Percentiles rank a stretch among this genome's conserved stretches.
Conservation (phyloP, 2,113 vertebrate species). For the Psittacula cyanocephala region DNA sequence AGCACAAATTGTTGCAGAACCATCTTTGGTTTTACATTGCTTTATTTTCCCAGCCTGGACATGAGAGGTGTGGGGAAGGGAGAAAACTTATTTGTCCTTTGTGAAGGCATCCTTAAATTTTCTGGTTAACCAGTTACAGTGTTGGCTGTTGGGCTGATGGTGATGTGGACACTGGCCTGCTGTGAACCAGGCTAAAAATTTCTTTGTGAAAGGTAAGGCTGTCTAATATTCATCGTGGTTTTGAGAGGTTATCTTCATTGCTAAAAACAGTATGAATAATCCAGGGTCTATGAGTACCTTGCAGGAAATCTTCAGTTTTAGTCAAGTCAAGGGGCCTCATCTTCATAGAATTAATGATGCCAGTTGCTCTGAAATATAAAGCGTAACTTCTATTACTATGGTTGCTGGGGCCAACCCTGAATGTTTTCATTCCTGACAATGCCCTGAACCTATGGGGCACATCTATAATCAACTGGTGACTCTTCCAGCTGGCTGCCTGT, state of each 20-base stretch:
- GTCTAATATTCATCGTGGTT: neutral
- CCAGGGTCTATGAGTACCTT: neutral
- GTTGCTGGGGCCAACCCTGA: neutral
- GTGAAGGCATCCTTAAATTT: neutral
- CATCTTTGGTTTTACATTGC: neutral
- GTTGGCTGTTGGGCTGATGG: neutral
- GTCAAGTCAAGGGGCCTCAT: neutral
- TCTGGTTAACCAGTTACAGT: neutral
- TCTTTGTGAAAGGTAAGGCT: neutral
- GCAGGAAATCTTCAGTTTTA: neutral
- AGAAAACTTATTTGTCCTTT: neutral
- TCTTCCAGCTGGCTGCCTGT: neutral
- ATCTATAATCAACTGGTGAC: neutral
- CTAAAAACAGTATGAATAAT: neutral
- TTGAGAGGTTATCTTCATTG: neutral
- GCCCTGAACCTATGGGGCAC: neutral
- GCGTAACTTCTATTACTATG: neutral
- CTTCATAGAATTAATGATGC: neutral
- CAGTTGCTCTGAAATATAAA: neutral
- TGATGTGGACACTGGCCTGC: neutral
- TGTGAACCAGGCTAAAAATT: neutral
- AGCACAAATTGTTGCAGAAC: neutral
- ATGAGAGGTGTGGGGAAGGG: neutral
- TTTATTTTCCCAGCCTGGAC: neutral
- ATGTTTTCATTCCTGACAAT: neutral